Base-by-base conservation (phyloP, 1,140 invertebrate genomes). In the Eciton burchellii region DNA sequence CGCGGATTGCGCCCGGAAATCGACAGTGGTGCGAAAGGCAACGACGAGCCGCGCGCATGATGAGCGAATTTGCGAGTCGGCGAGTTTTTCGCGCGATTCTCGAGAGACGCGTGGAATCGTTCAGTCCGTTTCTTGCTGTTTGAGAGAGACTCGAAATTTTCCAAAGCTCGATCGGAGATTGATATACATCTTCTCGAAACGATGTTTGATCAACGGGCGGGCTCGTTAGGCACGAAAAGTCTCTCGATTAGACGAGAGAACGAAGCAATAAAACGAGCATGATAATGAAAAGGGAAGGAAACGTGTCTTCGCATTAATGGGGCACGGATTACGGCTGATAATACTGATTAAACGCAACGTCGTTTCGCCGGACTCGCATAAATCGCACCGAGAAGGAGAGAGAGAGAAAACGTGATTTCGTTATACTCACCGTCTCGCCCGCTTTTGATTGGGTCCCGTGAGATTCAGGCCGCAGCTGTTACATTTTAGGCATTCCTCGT, bases 401-500 rank as follows among this genome's bases (percentile, higher is more conserved):
- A 35, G 6, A 35, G 35, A 35, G 35, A 35, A 35, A 3, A 35
- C 8, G n/a, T 19, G 35, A 52, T 76, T 47, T 24, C 21, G 47
- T 14, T 63, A 26, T 52, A 88, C 90, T 90, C 72, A 92, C 91
- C 91, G 90, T 74, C 96, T 94, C 60, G 96, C 96, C 83, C 96
- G 94, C 91, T 97, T 97, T 94, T 98, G 97, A 93, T 98, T 98
- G 82, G 97, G 97, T 87, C 98, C 98, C 82, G 97, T 98, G 89
- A 99, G 95, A 95, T 98, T 98, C 92, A 98, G 95, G 88, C 97
- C 97, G 94, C 98, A 99, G 89, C 97, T 98, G 95, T 98, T 98
- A 96, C 98, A 98, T 87, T 97, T 97, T 90, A 98, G 96, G 95
- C 98, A 98, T 96, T 98, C 98, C 95, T 98, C 98, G 95, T 98